Base-by-base conservation (phyloP, 2,113 vertebrate species). In the Pseudolaguvia tuberculata region DNA sequence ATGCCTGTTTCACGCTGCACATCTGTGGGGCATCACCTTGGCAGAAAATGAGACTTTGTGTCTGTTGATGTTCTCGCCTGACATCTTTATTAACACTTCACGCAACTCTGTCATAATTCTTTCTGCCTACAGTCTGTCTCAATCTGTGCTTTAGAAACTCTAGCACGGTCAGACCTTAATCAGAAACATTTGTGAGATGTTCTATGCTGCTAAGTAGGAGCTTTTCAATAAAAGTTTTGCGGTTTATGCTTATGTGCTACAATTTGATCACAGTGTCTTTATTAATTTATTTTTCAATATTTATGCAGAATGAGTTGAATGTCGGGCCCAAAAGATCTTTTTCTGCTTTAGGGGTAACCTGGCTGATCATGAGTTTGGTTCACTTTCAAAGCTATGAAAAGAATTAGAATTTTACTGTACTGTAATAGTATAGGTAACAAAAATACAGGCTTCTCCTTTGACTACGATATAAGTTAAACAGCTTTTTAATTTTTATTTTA, bases 1-100 rank as follows among this genome's bases (percentile, higher is more conserved):
- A 85, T 83, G 78, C 73, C 78, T 62, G 79, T 83, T 85, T 79
- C 66, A 63, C 75, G 78, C 77, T 83, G 70, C 88, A 92, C 91
- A 92, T 92, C 91, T 92, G 91, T 87, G 79, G 85, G 88, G 88
- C 88, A 91, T 90, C 81, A 83, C 85, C 83, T 88, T 82, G 85
- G 81, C 87, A 80, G 81, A 88, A 89, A 90, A 88, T 89, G 88
- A 91, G 88, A 88, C 86, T 90, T 90, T 89, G 88, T 82, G 86
- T 89, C 88, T 90, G 86, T 83, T 84, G 84, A 88, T 83, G 85
- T 89, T 87, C 86, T 81, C 80, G 73, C 82, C 75, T 91, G 89
- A 91, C 88, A 89, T 90, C 90, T 92, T 92, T 90, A 91, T 91
- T 88, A 91, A 88, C 79, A 52, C 86, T 86, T 70, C 63, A 71